A percentile compares a stretch with the other conserved stretches of the same genome.
phyloP scores from a whole-genome alignment of 2,797 vertebrate species.

The Fringilla coelebs region DNA sequence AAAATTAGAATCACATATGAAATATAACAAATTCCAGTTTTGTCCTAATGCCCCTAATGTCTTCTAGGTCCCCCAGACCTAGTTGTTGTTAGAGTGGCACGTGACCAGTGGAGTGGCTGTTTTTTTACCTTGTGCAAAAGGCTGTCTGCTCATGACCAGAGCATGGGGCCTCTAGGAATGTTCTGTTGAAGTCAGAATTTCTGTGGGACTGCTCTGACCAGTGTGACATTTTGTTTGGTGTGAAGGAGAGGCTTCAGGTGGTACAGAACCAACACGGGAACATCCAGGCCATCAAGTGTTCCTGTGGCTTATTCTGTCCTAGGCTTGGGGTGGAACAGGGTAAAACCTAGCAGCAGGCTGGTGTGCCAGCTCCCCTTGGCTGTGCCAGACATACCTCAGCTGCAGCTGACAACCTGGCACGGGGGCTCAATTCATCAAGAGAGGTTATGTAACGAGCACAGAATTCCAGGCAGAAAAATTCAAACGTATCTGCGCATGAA shows the following conservation, averaged over 20 bases:
- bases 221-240: background rate
- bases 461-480: constrained; percentile 28
- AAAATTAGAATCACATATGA: background rate
- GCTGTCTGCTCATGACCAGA: background rate
- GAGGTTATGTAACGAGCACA: constrained; percentile 12
- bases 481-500: background rate
- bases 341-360: background rate
- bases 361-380: background rate
- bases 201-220: background rate
- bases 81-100: background rate
- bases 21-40: background rate
- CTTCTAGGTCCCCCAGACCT: background rate
- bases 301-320: background rate
- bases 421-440: constrained; percentile 22
- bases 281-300: background rate
- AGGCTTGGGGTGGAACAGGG: background rate
- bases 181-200: background rate
- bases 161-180: background rate
- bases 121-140: background rate
- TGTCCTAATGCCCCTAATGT: background rate
- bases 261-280: background rate
- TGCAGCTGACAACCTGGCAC: background rate
- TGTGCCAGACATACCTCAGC: background rate
- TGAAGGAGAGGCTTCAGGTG: background rate
- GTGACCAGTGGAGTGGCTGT: background rate